Conservation (phyloP, 2,797 vertebrate genomes). For the Gallinago nigripennis region DNA sequence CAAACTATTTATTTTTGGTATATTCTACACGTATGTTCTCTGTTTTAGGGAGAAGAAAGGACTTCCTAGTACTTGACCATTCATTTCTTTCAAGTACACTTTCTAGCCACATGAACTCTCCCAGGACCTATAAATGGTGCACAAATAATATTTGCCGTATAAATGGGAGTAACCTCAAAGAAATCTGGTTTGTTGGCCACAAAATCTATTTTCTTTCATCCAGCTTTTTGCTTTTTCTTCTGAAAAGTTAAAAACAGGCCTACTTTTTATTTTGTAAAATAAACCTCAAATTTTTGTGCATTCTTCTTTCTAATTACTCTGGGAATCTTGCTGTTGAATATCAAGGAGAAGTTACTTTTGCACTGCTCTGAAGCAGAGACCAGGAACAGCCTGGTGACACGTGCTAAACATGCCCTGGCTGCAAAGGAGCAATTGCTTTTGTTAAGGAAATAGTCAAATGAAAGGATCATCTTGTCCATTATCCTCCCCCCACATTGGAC, state of each 20-base stretch:
- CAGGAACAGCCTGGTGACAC: background rate
- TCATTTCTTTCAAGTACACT: background rate
- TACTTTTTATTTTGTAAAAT: background rate
- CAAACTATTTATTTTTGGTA: background rate
- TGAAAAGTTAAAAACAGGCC: background rate
- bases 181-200: background rate
- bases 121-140: background rate
- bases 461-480: background rate
- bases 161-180: background rate
- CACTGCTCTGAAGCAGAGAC: background rate
- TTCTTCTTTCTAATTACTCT: background rate
- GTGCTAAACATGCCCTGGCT: background rate
- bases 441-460: background rate
- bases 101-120: background rate
- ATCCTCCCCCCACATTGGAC: background rate
- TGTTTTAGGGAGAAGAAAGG: background rate
- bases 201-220: background rate
- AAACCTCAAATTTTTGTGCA: background rate
- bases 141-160: background rate
- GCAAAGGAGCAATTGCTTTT: background rate
- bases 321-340: background rate
- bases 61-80: background rate
- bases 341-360: background rate
- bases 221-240: background rate
- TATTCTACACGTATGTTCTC: background rate